phyloP scores from a whole-genome alignment of 2,888 invertebrate species.

The Microctonus hyperodae region DNA sequence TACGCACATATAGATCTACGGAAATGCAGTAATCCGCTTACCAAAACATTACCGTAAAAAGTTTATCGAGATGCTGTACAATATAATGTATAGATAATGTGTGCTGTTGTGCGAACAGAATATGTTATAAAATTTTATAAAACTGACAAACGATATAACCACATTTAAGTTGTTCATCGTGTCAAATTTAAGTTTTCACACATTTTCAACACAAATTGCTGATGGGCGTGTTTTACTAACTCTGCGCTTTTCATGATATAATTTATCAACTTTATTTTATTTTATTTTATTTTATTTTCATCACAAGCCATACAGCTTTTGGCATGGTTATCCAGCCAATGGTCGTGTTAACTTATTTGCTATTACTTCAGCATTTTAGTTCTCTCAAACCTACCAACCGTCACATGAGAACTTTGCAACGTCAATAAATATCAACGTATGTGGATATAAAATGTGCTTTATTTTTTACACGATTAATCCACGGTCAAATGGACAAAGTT shows the following conservation, averaged over 20 bases:
- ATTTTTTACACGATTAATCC: background rate
- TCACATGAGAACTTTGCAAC: background rate
- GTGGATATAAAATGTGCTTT: background rate
- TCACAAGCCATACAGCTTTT: background rate
- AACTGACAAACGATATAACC: slow-evolving; percentile 16
- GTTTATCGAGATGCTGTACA: slow-evolving; percentile 1
- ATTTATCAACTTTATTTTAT: slow-evolving; percentile 4
- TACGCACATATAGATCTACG: background rate
- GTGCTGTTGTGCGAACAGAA: background rate
- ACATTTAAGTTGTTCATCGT: background rate
- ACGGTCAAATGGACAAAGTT: background rate
- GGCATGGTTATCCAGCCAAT: background rate
- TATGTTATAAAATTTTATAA: slow-evolving; percentile 3
- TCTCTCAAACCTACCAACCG: background rate
- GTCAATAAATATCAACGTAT: background rate
- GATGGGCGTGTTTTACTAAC: slow-evolving; percentile 1
- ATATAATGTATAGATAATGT: background rate
- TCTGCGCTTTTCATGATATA: slow-evolving; percentile 3
- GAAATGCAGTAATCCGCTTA: slow-evolving; percentile 5
- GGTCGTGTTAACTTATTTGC: background rate
- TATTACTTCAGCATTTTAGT: background rate
- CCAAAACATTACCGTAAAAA: background rate
- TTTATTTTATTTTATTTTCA: background rate
- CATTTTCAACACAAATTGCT: background rate
- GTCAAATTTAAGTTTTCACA: background rate